Evolutionary conservation across 2,113 vertebrate species (phyloP).

Genomic region (Illadopsis cleaveri): DNA sequence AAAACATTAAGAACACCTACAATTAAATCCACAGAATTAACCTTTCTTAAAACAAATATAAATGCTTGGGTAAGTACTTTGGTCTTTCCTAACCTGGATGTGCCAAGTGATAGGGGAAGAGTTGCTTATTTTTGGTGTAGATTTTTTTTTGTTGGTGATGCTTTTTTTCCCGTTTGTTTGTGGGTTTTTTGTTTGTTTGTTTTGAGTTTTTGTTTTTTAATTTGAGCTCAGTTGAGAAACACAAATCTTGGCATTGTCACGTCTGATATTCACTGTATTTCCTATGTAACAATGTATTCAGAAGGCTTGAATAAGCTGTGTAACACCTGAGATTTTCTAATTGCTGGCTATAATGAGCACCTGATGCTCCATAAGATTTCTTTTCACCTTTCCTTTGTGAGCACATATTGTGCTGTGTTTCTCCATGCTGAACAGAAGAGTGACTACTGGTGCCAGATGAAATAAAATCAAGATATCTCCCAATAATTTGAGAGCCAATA

Average conservation of each 20-base stretch:
- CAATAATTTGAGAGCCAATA: constrained; percentile 27
- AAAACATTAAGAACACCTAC: neutral
- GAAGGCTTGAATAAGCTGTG: neutral
- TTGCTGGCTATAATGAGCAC: constrained; percentile 6
- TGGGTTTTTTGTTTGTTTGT: neutral
- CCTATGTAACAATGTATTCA: neutral
- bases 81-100: neutral
- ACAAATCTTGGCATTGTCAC: neutral
- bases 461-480: constrained; percentile 50
- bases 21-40: neutral
- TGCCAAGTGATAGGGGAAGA: neutral
- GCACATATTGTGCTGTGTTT: neutral
- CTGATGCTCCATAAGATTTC: neutral
- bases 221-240: neutral
- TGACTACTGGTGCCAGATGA: neutral
- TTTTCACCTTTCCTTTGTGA: neutral
- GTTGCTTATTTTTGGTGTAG: neutral
- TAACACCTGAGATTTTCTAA: neutral
- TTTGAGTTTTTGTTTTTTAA: neutral
- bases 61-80: neutral
- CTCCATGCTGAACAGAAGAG: neutral
- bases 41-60: neutral
- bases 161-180: neutral
- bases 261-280: neutral
- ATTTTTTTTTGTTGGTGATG: too few relatives aligned